A percentile compares a stretch with the other conserved stretches of the same genome.
Evolutionary conservation across 1,140 invertebrate species (phyloP).

Genomic region (Drosophila subobscura): DNA sequence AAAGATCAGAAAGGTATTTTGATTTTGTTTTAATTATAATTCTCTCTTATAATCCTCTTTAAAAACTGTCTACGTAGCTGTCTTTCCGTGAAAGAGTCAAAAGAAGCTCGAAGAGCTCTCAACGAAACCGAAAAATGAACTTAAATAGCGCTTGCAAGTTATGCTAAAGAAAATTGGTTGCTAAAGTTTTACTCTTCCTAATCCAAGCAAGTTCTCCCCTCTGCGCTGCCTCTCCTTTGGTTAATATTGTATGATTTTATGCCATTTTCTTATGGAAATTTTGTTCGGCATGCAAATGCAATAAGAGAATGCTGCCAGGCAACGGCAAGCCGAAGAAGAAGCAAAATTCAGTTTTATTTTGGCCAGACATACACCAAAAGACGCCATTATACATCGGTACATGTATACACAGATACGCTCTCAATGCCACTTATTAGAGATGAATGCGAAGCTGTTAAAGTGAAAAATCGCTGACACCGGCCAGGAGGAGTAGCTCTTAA

Average conservation of each 20-base stretch:
- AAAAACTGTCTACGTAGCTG: not conserved
- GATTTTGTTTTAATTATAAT: no score
- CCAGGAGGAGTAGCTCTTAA: conserved; percentile 3
- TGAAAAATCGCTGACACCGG: conserved; percentile 49
- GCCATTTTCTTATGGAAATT: not conserved
- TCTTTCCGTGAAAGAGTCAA: conserved; percentile 5
- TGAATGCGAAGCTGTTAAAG: conserved; percentile 52
- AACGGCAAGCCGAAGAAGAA: conserved; percentile 1
- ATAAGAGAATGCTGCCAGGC: conserved; percentile 21
- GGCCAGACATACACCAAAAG: conserved; percentile 6
- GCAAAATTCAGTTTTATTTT: conserved; percentile 49
- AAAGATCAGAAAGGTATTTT: no score
- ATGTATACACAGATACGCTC: not conserved
- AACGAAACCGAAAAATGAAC: conserved; percentile 2
- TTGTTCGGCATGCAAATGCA: conserved; percentile 39
- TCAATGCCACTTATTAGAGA: conserved; percentile 36
- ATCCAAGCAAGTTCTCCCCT: conserved; percentile 5
- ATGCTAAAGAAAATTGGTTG: conserved; percentile 17
- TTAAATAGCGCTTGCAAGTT: conserved; percentile 19
- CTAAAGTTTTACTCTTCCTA: conserved; percentile 22
- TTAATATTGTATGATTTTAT: conserved; percentile 42
- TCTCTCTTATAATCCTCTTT: no score
- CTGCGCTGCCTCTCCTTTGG: conserved; percentile 20
- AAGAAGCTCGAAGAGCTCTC: conserved; percentile 9
- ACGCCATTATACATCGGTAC: not conserved